Base-by-base conservation (phyloP, 2,113 vertebrate genomes). In the Scomber japonicus region DNA sequence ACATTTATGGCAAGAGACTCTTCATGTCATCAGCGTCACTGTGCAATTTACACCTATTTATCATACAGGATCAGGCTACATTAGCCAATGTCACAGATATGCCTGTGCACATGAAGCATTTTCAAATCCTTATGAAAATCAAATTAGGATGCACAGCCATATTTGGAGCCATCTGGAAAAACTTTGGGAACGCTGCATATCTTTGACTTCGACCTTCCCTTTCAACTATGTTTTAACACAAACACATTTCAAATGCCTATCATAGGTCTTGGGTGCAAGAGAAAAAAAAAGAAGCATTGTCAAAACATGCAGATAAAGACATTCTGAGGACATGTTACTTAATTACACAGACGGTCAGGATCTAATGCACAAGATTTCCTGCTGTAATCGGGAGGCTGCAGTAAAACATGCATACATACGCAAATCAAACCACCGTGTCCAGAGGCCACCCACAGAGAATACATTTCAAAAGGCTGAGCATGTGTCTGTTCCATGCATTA, bases 291-390 rank as follows among this genome's bases (percentile, higher is more conserved):
- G 61, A 92, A 88, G 82, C 87, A 86, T 91, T 81, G 78, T 87
- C 80, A 80, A 90, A 91, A 91, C 95, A 95, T 95, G 95, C 95
- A 95, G 84, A 78, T 89, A 85, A 83, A 93, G 81, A 89, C 91
- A 89, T 93, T 91, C 80, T 72, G 83, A 90, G 62, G 69, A 86
- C 74, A 69, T 88, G 78, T 88, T 83, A 89, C 71, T 51, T 79
- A 87, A 60, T 80, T 88, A 90, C 84, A 90, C 81, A 84, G 85
- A 85, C 67, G 21, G 56, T 74, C 82, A 83, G 84, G 63, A 68
- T 82, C 45, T 75, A 87, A 86, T 86, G 85, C 85, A 93, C 83
- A 87, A 56, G 63, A 35, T 81, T 78, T 83, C 35, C 82, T 75
- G 77, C 56, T 86, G 77, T 78, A 85, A 74, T 83, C 65, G 27